Conservation (phyloP, 2,797 vertebrate species). For the Alauda arvensis region DNA sequence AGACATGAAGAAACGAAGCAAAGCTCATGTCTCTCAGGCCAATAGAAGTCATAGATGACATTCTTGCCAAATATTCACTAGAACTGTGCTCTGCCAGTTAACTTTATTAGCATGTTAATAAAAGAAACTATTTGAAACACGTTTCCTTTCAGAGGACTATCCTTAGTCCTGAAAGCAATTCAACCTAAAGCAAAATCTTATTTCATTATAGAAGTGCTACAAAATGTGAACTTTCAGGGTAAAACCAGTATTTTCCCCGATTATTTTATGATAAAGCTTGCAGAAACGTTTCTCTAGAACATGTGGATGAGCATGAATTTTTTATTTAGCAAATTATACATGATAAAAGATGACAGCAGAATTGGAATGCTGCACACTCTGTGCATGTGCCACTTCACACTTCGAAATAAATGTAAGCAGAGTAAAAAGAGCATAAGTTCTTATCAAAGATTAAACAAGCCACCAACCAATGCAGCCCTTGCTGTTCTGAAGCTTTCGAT, state of each 20-base stretch:
- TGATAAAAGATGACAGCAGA: neutral
- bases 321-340: neutral
- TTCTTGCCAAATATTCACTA: neutral
- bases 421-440: neutral
- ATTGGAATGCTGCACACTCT: neutral
- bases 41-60: fast-evolving
- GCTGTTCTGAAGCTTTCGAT: neutral
- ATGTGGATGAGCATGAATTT: neutral
- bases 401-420: neutral
- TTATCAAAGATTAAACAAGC: neutral
- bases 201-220: neutral
- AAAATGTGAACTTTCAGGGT: neutral
- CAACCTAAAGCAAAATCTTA: fast-evolving
- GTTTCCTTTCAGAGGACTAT: neutral
- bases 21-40: neutral
- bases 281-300: neutral
- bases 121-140: neutral
- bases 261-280: neutral
- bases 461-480: neutral
- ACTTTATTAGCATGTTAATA: neutral
- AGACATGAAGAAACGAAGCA: neutral
- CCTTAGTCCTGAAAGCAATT: neutral
- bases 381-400: neutral
- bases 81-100: neutral
- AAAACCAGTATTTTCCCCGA: neutral